These are phyloP conservation scores for Apocheima hispidaria DNA, from an alignment of 2,888 invertebrate species.

Conservation along the genomic window DNA sequence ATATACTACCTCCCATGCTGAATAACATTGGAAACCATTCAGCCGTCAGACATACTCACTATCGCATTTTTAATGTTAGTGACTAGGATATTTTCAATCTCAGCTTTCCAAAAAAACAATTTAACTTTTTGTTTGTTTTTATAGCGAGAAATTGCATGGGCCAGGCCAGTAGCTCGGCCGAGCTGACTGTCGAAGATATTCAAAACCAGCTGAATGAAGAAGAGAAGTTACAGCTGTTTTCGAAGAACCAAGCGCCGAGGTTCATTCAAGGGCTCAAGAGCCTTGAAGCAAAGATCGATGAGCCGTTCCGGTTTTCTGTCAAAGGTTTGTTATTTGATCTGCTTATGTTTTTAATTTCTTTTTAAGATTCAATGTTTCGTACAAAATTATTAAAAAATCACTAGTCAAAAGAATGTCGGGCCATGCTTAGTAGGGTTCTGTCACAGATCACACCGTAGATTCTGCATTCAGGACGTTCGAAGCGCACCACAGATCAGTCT, in stretches of 20 bases:
- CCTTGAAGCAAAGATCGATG: constrained; percentile 93
- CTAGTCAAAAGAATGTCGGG: too few species aligned
- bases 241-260: constrained; percentile 93
- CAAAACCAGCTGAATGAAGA: constrained; percentile 95
- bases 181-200: constrained; percentile 95
- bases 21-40: too few species aligned
- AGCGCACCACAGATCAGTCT: too few species aligned
- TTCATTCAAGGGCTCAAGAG: constrained; percentile 93
- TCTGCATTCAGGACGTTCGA: too few species aligned
- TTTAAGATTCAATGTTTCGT: neutral
- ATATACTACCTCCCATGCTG: too few species aligned
- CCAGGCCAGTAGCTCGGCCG: constrained; percentile 93
- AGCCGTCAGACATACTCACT: too few species aligned
- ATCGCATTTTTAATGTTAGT: too few species aligned
- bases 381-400: neutral
- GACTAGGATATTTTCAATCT: too few species aligned
- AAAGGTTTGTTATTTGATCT: constrained; percentile 85
- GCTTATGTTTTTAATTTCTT: too few species aligned
- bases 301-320: constrained; percentile 92
- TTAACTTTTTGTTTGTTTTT: neutral
- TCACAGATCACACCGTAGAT: too few species aligned
- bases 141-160: constrained; percentile 95
- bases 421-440: too few species aligned
- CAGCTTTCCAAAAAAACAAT: too few species aligned
- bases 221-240: constrained; percentile 91